These are phyloP conservation scores for Acanthococcus lagerstroemiae DNA, from an alignment of 2,888 invertebrate species.

Conservation along the genomic window DNA sequence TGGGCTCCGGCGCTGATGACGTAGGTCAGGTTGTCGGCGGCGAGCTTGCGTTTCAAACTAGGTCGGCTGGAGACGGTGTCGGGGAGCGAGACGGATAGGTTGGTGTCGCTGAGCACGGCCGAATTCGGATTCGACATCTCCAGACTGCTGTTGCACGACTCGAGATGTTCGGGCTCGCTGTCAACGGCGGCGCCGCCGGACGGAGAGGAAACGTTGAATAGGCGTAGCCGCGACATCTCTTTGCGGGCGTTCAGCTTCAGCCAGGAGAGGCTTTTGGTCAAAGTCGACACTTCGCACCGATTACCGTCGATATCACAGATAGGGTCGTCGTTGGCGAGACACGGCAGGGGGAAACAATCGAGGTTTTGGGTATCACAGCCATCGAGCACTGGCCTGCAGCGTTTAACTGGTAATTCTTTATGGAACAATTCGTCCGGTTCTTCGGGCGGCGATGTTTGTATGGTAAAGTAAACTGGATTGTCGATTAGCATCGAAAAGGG, in stretches of 20 bases:
- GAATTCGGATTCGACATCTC: constrained; percentile 18
- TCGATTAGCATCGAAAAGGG: constrained; percentile 47
- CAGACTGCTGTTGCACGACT: background rate
- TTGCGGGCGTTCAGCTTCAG: constrained; percentile 32
- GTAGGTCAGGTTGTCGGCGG: background rate
- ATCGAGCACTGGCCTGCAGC: background rate
- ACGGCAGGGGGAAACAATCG: background rate
- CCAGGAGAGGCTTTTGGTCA: constrained; percentile 49
- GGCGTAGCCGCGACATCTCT: constrained; percentile 24
- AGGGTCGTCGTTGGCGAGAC: constrained; percentile 3
- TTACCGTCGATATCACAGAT: constrained; percentile 11
- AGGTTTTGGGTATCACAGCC: constrained; percentile 11
- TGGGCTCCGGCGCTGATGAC: background rate
- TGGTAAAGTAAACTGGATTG: constrained; percentile 47
- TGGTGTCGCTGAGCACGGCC: constrained; percentile 9
- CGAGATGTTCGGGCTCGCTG: background rate
- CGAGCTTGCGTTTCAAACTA: constrained; percentile 2
- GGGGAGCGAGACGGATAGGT: background rate
- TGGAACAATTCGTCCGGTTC: constrained; percentile 38
- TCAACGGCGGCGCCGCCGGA: background rate
- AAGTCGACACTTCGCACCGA: constrained; percentile 46
- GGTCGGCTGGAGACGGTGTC: background rate
- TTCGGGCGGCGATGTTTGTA: constrained; percentile 36
- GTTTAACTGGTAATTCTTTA: constrained; percentile 36
- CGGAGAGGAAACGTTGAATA: constrained; percentile 4